Evolutionary conservation across 2,888 invertebrate genomes (phyloP).

Genomic region (Dasypogon diadema): DNA sequence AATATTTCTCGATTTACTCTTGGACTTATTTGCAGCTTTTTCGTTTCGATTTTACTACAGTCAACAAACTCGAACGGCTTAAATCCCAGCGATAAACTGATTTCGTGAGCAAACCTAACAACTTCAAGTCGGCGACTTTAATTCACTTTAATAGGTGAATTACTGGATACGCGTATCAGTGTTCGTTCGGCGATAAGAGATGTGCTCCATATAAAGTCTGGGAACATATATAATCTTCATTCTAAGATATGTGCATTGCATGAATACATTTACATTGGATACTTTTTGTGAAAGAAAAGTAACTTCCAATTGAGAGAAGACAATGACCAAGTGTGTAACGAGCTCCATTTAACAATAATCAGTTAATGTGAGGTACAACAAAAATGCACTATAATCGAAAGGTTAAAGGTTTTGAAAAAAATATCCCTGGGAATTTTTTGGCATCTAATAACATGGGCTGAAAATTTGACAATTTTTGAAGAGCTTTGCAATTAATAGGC

Average conservation of each 20-base stretch:
- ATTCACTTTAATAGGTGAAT: conserved; percentile 28
- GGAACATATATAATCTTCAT: conserved; percentile 2
- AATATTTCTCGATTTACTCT: no score
- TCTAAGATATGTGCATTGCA: background rate
- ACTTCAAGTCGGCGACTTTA: conserved; percentile 17
- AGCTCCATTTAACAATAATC: conserved; percentile 16
- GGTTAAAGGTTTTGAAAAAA: no score
- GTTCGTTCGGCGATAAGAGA: background rate
- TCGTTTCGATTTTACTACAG: background rate
- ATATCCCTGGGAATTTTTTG: no score
- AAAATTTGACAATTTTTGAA: no score
- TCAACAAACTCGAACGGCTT: conserved; percentile 18
- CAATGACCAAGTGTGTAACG: conserved; percentile 17
- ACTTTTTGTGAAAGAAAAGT: background rate
- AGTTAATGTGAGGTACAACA: conserved; percentile 1
- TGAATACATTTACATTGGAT: background rate
- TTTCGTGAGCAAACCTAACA: background rate
- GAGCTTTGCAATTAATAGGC: no score
- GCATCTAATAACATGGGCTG: no score
- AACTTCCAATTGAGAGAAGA: conserved; percentile 25
- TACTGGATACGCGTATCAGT: conserved; percentile 15
- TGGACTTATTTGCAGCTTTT: background rate
- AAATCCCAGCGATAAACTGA: conserved; percentile 35
- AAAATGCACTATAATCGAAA: no score
- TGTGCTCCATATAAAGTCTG: background rate